Base-by-base conservation (phyloP, 2,113 vertebrate genomes). In the Neogobius melanostomus region DNA sequence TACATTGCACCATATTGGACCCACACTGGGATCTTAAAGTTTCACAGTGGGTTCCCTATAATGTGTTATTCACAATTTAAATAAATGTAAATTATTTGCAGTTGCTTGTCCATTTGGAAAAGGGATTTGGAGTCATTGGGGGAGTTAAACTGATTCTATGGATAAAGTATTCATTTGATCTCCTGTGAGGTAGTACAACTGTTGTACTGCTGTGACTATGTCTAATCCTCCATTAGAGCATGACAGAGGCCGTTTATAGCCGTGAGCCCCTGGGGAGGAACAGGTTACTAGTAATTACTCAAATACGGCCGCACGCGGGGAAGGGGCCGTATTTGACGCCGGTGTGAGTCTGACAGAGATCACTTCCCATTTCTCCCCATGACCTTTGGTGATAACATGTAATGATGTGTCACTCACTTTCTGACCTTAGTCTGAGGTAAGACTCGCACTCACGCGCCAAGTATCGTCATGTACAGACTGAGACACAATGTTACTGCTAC, bases 261-360 rank as follows among this genome's bases (percentile, higher is more conserved):
- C 4, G 17, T 11, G 48, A 17, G 10, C 16, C 47, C 61, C 17
- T 15, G 48, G 21, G 64, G 64, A 74, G 54, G 53, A 50, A 66
- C 47, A 63, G 78, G 75, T 82, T 72, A 81, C 70, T 68, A 49
- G 83, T 88, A 85, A 85, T 82, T 84, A 85, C 74, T 82, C 72
- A 80, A 74, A 43, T 69, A 78, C 69, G 56, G 66, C 75, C 66
- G 77, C 72, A 67, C 42, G 74, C 73, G 46, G 76, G 48, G 11
- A 69, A 68, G 62, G 11, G 11, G 28, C 28, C 28, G 28, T 3
- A 28, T 28, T 28, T 28, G 28, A 28, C 1, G 3, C 28, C 28
- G 28, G 1, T 28, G 36, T 50, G 50, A 51, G 48, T 51, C 48
- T 50, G 49, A 50, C 49, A 50, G 49, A n/a, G n/a, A 42, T 54